A percentile compares a stretch with the other conserved stretches of the same genome.
Evolutionary conservation across 2,888 invertebrate genomes (phyloP).

Genomic region (Troides aeacus): DNA sequence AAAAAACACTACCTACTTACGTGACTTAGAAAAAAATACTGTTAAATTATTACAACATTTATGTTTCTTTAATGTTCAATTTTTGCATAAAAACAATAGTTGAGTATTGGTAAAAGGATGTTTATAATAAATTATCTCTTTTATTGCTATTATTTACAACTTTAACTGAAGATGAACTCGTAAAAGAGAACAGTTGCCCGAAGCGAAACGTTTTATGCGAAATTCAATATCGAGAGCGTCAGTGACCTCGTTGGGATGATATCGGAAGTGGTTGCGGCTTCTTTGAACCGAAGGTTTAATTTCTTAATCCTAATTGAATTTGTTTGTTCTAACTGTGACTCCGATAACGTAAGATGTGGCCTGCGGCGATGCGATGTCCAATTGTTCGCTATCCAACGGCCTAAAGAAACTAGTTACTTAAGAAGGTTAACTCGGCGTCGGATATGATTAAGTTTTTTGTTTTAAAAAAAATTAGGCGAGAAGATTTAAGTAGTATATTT

Average conservation of each 20-base stretch:
- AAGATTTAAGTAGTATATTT: constrained; percentile 3
- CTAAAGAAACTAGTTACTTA: constrained; percentile 47
- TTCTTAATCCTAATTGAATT: constrained; percentile 79
- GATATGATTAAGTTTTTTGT: constrained; percentile 53
- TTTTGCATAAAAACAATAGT: background rate
- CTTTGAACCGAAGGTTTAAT: constrained; percentile 66
- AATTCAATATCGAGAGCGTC: constrained; percentile 53
- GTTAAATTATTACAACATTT: constrained; percentile 28
- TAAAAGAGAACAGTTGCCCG: constrained; percentile 43
- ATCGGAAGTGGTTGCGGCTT: constrained; percentile 60
- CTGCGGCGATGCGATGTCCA: constrained; percentile 48
- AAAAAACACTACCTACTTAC: constrained; percentile 46
- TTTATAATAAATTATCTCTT: constrained; percentile 24
- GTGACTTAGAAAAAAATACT: constrained; percentile 32
- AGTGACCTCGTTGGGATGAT: constrained; percentile 54
- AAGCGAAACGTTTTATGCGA: constrained; percentile 48
- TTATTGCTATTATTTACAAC: constrained; percentile 29
- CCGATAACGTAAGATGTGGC: constrained; percentile 60
- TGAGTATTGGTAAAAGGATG: constrained; percentile 13
- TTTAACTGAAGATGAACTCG: constrained; percentile 34
- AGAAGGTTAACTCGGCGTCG: constrained; percentile 56
- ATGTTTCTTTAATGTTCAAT: background rate
- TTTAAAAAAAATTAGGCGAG: constrained; percentile 29
- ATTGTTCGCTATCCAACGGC: constrained; percentile 50
- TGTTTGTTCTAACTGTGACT: constrained; percentile 64